These are phyloP conservation scores for Archivesica marissinica DNA, from an alignment of 1,140 invertebrate species.

Conservation along the genomic window DNA sequence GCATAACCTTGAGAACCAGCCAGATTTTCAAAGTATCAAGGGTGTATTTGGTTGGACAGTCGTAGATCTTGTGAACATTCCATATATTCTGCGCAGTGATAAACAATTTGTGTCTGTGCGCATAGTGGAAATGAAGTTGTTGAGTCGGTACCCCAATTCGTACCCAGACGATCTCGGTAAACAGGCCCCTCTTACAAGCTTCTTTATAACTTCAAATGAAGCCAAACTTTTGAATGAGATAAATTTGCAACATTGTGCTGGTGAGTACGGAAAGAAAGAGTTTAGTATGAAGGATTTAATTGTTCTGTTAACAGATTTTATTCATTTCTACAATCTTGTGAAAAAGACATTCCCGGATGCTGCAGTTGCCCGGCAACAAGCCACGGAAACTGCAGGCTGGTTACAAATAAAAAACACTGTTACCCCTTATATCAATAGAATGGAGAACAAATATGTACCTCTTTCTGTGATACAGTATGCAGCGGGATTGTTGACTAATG, in stretches of 20 bases:
- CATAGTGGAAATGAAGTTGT: conserved; percentile 91
- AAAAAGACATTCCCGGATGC: conserved; percentile 89
- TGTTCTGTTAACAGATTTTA: conserved; percentile 93
- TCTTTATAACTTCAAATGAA: conserved; percentile 96
- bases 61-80: conserved; percentile 93
- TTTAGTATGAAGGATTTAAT: conserved; percentile 96
- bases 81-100: conserved; percentile 92
- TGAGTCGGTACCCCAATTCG: conserved; percentile 86
- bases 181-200: conserved; percentile 89
- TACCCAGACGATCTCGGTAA: conserved; percentile 81
- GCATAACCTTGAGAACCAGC: conserved; percentile 38
- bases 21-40: conserved; percentile 82
- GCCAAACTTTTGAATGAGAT: conserved; percentile 96
- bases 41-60: conserved; percentile 95
- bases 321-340: conserved; percentile 91
- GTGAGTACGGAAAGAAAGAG: conserved; percentile 93
- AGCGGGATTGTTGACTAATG: conserved; percentile 74
- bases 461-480: conserved; percentile 87
- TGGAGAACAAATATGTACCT: conserved; percentile 93
- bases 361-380: conserved; percentile 78
- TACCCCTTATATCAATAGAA: conserved; percentile 91
- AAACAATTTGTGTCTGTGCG: conserved; percentile 96
- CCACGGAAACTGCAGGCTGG: conserved; percentile 87
- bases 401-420: conserved; percentile 97
- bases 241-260: conserved; percentile 95